Base-by-base conservation (phyloP, 2,797 vertebrate genomes). In the Clarias laeviceps region DNA sequence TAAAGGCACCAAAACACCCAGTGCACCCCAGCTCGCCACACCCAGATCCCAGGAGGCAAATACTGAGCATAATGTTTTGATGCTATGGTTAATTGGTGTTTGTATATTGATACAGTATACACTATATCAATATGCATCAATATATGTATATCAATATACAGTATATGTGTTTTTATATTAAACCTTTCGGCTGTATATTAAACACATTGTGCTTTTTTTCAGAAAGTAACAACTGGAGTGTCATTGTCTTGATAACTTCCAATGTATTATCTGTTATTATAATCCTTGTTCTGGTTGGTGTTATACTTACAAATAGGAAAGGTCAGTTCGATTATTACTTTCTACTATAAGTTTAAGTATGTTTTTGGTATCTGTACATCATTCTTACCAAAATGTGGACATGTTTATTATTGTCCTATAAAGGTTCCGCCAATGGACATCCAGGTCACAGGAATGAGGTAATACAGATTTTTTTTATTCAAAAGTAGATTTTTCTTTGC, bases 281-380 rank as follows among this genome's bases (percentile, higher is more conserved):
- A 17, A 56, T 76, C n/a, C 29, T 76, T 76, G 15, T n/a, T 76
- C 73, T 76, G 73, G 73, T 76, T 76, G 73, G 45, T 18, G 50
- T 76, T 76, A 76, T 29, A 56, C 12, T 29, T 56, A 56, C 27
- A 29, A 76, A 56, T 54, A 76, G 22, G 7, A 54, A 76, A 76
- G 72, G 72, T 76, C n/a, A 9, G 72, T 29, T 76, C 18, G n/a
- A 20, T 29, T 73, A 73, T 50, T 50, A 73, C 17, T 73, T 73
- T 40, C 27, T 14, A 17, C 2, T 40, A 22, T 40, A 24, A 37
- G 11, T 70, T 70, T 37, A 40, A 24, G 12, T 70, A 24, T 24
- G 32, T 69, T 24, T 45, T 40, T 40, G 37, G 68, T 70, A 20
- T 24, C 24, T 40, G 11, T 70, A 40, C 68, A 40, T 5, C 9